These are phyloP conservation scores for Zele albiditarsus DNA, from an alignment of 2,888 invertebrate species.

Conservation along the genomic window DNA sequence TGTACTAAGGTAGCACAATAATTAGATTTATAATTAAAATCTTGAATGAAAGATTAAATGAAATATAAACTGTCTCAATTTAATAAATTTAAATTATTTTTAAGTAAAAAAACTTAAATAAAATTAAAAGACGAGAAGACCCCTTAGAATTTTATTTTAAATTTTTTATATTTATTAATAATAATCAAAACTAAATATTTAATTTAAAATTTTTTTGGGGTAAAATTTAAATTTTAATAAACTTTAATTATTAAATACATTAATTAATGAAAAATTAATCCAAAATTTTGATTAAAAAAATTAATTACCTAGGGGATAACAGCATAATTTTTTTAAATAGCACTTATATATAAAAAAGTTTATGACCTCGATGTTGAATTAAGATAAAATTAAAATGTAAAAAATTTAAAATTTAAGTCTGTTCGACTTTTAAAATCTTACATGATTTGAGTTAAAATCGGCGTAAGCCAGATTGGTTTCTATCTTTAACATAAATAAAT, in stretches of 20 bases:
- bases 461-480: slow-evolving; percentile 90
- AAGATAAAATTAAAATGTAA: slow-evolving; percentile 81
- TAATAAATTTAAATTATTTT: slow-evolving; percentile 51
- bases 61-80: slow-evolving; percentile 78
- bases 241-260: slow-evolving; percentile 73
- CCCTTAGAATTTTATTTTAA: slow-evolving; percentile 82
- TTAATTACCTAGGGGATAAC: slow-evolving; percentile 90
- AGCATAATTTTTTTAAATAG: slow-evolving; percentile 86
- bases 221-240: slow-evolving; percentile 77
- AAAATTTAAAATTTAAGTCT: slow-evolving; percentile 81
- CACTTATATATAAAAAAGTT: slow-evolving; percentile 82
- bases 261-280: slow-evolving; percentile 72
- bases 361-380: slow-evolving; percentile 94
- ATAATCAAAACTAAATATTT: slow-evolving; percentile 77
- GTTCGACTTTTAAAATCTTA: slow-evolving; percentile 89
- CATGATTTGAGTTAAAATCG: slow-evolving; percentile 93
- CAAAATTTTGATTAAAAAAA: slow-evolving; percentile 80
- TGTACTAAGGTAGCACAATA: slow-evolving; percentile 88
- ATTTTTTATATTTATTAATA: slow-evolving; percentile 61
- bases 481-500: slow-evolving; percentile 79
- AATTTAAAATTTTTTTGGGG: slow-evolving; percentile 78
- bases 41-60: slow-evolving; percentile 85
- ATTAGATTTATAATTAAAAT: slow-evolving; percentile 86
- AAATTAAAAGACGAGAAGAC: slow-evolving; percentile 84
- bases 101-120: slow-evolving; percentile 75